These are phyloP conservation scores for Rhabdornis inornatus DNA, from an alignment of 2,113 vertebrate genomes.

Conservation along the genomic window DNA sequence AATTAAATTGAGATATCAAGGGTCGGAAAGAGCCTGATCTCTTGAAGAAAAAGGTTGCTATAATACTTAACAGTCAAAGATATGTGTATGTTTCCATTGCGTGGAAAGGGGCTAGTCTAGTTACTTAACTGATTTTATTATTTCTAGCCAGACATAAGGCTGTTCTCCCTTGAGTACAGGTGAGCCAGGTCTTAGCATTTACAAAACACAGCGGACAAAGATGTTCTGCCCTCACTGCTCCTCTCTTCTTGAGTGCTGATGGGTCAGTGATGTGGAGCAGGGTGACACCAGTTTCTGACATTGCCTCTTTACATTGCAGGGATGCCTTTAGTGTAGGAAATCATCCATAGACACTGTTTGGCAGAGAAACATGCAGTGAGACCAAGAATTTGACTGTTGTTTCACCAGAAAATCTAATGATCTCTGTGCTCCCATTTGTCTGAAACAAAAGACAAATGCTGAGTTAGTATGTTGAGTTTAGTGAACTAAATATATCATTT, in stretches of 20 bases:
- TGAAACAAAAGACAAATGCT: background rate
- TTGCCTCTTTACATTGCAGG: background rate
- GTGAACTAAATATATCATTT: background rate
- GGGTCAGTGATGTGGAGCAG: background rate
- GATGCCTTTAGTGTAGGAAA: background rate
- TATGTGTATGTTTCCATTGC: background rate
- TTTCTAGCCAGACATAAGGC: background rate
- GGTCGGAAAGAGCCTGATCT: background rate
- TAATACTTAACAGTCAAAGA: background rate
- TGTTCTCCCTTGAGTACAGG: background rate
- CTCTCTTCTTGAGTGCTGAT: accelerated
- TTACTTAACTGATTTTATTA: background rate
- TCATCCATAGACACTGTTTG: background rate
- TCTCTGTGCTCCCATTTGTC: background rate
- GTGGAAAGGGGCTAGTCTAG: background rate
- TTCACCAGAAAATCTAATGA: background rate
- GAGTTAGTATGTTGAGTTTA: background rate
- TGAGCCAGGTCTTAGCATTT: background rate
- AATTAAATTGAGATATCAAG: background rate
- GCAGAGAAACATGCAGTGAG: background rate
- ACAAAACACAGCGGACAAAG: background rate
- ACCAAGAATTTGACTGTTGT: background rate
- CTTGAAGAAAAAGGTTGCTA: background rate
- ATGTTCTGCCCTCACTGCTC: background rate
- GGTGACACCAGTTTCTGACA: background rate